These are phyloP conservation scores for Epizoanthus scotinus DNA, from an alignment of 92 coral and sea anemone species.

Conservation along the genomic window DNA sequence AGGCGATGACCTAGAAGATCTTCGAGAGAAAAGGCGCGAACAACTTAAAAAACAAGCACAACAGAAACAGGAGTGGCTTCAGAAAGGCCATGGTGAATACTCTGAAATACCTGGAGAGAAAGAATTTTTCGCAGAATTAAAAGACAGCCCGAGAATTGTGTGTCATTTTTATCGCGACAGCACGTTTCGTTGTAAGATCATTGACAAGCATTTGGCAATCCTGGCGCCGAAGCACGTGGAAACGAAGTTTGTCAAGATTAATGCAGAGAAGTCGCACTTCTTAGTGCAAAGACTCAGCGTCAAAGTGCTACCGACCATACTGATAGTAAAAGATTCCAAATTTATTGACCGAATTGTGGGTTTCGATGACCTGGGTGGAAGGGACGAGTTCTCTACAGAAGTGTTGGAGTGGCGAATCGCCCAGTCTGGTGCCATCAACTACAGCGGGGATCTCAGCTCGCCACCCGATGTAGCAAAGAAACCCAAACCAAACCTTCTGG, in stretches of 20 bases:
- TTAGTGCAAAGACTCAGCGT: conserved; percentile 78
- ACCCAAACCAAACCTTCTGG: conserved; percentile 59
- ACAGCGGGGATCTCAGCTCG: conserved; percentile 84
- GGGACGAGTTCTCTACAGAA: conserved; percentile 87
- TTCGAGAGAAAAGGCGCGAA: conserved; percentile 90
- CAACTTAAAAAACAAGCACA: conserved; percentile 90
- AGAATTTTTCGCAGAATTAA: conserved; percentile 89
- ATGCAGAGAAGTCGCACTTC: conserved; percentile 87
- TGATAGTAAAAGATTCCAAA: conserved; percentile 88
- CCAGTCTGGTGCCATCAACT: conserved; percentile 84
- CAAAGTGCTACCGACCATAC: conserved; percentile 84
- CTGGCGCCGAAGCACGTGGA: conserved; percentile 96
- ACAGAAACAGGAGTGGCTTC: conserved; percentile 90
- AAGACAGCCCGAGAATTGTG: conserved; percentile 87
- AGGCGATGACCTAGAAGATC: conserved; percentile 85
- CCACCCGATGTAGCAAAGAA: conserved; percentile 76
- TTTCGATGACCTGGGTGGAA: conserved; percentile 96
- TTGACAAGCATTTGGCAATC: conserved; percentile 90
- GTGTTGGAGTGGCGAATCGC: conserved; percentile 99
- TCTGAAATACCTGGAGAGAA: conserved; percentile 86
- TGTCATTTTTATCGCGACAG: conserved; percentile 93
- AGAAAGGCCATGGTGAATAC: conserved; percentile 94
- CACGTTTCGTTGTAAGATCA: conserved; percentile 95
- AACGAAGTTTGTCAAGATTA: conserved; percentile 88
- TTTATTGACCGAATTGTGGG: conserved; percentile 93